These are phyloP conservation scores for Monochamus saltuarius DNA, from an alignment of 1,140 invertebrate species.

Conservation along the genomic window DNA sequence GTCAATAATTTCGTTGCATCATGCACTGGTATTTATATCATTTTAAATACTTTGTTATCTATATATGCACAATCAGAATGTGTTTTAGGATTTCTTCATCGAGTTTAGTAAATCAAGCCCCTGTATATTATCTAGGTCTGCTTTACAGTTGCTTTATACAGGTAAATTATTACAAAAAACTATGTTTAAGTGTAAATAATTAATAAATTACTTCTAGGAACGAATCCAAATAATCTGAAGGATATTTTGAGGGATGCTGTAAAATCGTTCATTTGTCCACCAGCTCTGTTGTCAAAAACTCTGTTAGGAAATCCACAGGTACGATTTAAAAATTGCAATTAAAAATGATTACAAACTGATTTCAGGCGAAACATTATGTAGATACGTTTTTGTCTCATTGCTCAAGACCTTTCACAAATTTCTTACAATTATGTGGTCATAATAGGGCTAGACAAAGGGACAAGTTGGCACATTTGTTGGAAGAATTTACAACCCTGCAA, in stretches of 20 bases:
- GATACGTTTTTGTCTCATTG: conserved; percentile 88
- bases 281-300: conserved; percentile 63
- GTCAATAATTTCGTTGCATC: conserved; percentile 76
- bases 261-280: conserved; percentile 84
- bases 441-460: conserved; percentile 93
- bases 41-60: neutral
- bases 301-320: conserved; percentile 40
- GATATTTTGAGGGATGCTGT: conserved; percentile 86
- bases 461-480: conserved; percentile 85
- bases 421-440: conserved; percentile 91
- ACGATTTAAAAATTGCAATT: neutral
- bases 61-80: conserved; percentile 6
- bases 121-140: conserved; percentile 91
- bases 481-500: conserved; percentile 89
- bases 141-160: conserved; percentile 82
- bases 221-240: conserved; percentile 62
- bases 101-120: conserved; percentile 87
- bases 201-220: conserved; percentile 30
- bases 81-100: conserved; percentile 86
- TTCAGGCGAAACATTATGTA: conserved; percentile 78
- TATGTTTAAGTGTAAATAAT: no score
- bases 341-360: conserved; percentile 13
- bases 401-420: conserved; percentile 79
- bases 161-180: conserved; percentile 13
- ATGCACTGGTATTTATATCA: conserved; percentile 67